Evolutionary conservation across 2,113 vertebrate species (phyloP).

Genomic region (Shinisaurus crocodilurus): DNA sequence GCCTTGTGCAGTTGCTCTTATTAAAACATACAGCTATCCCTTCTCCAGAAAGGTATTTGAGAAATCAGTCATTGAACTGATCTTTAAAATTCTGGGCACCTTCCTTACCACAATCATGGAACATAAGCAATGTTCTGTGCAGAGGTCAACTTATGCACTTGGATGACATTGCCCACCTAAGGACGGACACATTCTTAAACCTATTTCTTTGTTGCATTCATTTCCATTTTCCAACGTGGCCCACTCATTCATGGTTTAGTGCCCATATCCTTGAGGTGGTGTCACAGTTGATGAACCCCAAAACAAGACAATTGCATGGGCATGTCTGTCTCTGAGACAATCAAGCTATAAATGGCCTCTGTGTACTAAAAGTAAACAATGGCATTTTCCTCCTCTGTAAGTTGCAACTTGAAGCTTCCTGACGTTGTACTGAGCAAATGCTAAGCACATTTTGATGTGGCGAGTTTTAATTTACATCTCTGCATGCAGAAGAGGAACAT

Average conservation of each 20-base stretch:
- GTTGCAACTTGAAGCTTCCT: not conserved
- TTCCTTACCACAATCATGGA: not conserved
- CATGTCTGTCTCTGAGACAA: not conserved
- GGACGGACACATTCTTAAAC: not conserved
- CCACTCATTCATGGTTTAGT: not conserved
- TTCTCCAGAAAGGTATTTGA: not conserved
- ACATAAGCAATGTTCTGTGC: not conserved
- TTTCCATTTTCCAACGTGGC: not conserved
- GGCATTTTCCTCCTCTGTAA: not conserved
- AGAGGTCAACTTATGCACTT: not conserved
- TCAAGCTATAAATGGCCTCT: no score
- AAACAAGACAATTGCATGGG: not conserved
- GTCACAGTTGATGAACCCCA: not conserved
- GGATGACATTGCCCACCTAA: no score
- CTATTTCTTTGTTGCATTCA: not conserved
- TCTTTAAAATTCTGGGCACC: not conserved
- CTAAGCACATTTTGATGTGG: not conserved
- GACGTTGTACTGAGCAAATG: not conserved
- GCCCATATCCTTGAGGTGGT: not conserved
- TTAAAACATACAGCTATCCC: not conserved
- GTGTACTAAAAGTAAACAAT: not conserved
- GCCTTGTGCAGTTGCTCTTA: slow-evolving; percentile 42
- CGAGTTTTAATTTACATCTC: not conserved
- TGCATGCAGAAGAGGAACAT: slow-evolving; percentile 13
- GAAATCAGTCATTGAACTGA: not conserved